These are phyloP conservation scores for Clavelina lepadiformis DNA, from an alignment of 23 tunicate species.

Conservation along the genomic window DNA sequence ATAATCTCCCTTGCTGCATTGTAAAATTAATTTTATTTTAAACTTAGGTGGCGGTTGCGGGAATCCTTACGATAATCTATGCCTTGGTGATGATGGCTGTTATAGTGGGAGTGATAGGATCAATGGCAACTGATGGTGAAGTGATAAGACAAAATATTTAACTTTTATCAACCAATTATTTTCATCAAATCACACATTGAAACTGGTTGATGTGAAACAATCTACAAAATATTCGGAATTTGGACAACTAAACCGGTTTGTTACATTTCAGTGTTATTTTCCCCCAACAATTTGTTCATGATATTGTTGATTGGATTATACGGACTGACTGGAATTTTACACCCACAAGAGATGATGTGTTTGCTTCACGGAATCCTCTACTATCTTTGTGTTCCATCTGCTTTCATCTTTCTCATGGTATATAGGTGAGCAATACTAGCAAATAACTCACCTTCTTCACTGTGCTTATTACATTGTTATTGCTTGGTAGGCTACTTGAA, in stretches of 20 bases:
- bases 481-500: not conserved
- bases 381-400: slow-evolving; percentile 93
- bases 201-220: not conserved
- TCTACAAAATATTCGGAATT: not conserved
- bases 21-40: not conserved
- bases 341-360: slow-evolving; percentile 86
- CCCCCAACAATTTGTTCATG: slow-evolving; percentile 85
- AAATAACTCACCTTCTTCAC: not conserved
- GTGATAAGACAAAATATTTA: not conserved
- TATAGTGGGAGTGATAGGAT: slow-evolving; percentile 83
- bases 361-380: slow-evolving; percentile 80
- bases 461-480: not conserved
- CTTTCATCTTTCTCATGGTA: slow-evolving; percentile 93
- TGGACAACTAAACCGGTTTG: no score
- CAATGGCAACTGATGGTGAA: slow-evolving; percentile 66
- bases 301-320: slow-evolving; percentile 79
- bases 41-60: slow-evolving; percentile 75
- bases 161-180: not conserved
- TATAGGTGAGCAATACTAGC: slow-evolving; percentile 44
- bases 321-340: slow-evolving; percentile 77
- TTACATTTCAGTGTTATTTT: slow-evolving; percentile 67
- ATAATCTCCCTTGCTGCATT: no score
- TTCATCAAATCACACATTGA: not conserved
- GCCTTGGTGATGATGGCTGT: slow-evolving; percentile 98
- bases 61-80: slow-evolving; percentile 80